Conservation (phyloP, 2,113 vertebrate species). For the Tragelaphus imberbis region DNA sequence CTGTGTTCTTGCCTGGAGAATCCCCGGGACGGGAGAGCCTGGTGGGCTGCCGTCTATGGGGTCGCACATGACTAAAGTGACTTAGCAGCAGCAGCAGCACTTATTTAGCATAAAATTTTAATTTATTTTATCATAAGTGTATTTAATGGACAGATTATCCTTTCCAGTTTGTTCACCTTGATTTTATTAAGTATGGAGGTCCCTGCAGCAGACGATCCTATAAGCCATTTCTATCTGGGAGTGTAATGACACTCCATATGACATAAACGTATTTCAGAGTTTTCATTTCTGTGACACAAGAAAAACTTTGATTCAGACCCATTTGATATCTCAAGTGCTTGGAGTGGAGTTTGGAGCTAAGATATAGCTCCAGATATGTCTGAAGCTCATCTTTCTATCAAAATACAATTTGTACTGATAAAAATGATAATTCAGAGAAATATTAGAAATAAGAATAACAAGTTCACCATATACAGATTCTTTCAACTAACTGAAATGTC, state of each 20-base stretch:
- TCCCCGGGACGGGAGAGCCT: accelerated
- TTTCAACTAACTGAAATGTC: not conserved
- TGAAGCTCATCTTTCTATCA: not conserved
- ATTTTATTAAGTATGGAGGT: not conserved
- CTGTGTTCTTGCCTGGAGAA: not conserved
- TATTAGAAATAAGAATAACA: not conserved
- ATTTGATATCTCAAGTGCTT: not conserved
- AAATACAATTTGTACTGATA: not conserved
- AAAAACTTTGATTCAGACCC: not conserved
- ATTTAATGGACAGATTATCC: not conserved
- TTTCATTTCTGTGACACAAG: not conserved
- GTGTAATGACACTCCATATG: not conserved
- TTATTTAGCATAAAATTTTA: not conserved
- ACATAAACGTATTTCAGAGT: not conserved
- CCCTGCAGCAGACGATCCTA: not conserved
- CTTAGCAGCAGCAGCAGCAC: not conserved
- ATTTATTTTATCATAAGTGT: not conserved
- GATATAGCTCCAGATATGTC: not conserved
- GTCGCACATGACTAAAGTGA: accelerated
- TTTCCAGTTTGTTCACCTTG: not conserved
- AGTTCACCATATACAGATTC: not conserved
- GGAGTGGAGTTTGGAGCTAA: not conserved
- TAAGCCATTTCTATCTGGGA: not conserved
- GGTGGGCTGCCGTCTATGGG: not conserved
- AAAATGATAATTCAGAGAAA: not conserved